Evolutionary conservation across 2,888 invertebrate genomes (phyloP).

Genomic region (Penaeus monodon): DNA sequence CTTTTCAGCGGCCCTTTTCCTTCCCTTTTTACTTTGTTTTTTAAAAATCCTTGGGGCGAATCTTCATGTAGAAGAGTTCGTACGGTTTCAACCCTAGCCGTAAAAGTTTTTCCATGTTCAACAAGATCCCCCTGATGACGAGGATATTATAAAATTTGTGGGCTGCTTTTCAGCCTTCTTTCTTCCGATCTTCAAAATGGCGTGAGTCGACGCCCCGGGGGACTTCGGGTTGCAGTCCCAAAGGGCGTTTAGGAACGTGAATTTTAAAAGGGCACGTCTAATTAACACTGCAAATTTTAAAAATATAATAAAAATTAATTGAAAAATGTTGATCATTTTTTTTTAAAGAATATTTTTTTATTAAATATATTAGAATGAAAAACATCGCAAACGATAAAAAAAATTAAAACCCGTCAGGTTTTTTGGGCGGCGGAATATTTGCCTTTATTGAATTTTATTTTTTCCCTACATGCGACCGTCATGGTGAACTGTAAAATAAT

Average conservation of each 20-base stretch:
- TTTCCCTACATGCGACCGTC: conserved; percentile 5
- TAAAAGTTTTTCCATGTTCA: conserved; percentile 86
- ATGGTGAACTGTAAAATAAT: not conserved
- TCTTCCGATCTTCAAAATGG: conserved; percentile 61
- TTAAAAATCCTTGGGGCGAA: conserved; percentile 70
- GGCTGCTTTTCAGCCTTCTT: conserved; percentile 65
- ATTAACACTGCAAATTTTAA: too few relatives aligned
- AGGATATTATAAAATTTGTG: conserved; percentile 63
- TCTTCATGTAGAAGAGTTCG: conserved; percentile 70
- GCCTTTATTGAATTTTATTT: conserved; percentile 35
- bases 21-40: conserved; percentile 61
- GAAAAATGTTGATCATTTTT: too few relatives aligned
- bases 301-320: too few relatives aligned
- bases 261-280: conserved; percentile 14
- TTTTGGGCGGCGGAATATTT: conserved; percentile 26
- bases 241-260: conserved; percentile 33
- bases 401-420: conserved; percentile 42
- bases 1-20: conserved; percentile 62
- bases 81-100: conserved; percentile 84
- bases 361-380: not conserved
- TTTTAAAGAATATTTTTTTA: not conserved
- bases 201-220: conserved; percentile 47
- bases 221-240: conserved; percentile 10
- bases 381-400: not conserved
- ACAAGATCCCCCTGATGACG: conserved; percentile 61